Percentiles rank a stretch among this genome's conserved stretches.
phyloP scores from a whole-genome alignment of 30 jellyfish, hydroid and myxozoan species.

The Calvadosia cruxmelitensis region DNA sequence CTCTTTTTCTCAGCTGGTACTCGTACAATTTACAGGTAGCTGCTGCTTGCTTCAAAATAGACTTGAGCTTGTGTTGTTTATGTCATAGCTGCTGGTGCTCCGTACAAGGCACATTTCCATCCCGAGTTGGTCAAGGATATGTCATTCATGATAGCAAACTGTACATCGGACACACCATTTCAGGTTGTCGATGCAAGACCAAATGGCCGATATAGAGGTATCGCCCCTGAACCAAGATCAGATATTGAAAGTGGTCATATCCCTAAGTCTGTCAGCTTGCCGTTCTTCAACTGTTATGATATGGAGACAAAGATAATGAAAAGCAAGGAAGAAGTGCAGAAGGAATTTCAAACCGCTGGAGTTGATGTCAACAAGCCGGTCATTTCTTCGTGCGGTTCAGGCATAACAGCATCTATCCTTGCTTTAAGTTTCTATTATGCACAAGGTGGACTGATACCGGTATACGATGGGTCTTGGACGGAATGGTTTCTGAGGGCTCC shows the following conservation, averaged over 20 bases:
- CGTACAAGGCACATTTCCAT: constrained; percentile 27
- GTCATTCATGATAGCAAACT: constrained; percentile 24
- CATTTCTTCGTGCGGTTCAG: constrained; percentile 87
- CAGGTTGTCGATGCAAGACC: constrained; percentile 90
- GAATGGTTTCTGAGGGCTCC: constrained; percentile 77
- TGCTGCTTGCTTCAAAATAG: no score
- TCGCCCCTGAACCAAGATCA: constrained; percentile 46
- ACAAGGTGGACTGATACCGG: constrained; percentile 47
- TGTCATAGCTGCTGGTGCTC: constrained; percentile 15
- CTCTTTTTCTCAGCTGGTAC: no score
- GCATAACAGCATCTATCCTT: constrained; percentile 66
- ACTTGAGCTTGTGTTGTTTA: not conserved
- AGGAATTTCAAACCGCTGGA: constrained; percentile 28
- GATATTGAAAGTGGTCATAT: constrained; percentile 74
- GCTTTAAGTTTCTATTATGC: constrained; percentile 33
- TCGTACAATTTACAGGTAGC: no score
- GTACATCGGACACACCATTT: constrained; percentile 6
- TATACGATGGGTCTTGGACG: constrained; percentile 89
- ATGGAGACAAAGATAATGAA: constrained; percentile 27
- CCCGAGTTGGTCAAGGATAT: constrained; percentile 43
- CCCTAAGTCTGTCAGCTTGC: constrained; percentile 49
- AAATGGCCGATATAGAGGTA: constrained; percentile 44
- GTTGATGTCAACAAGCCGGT: constrained; percentile 34
- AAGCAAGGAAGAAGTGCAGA: constrained; percentile 20
- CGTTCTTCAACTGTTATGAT: constrained; percentile 39